Base-by-base conservation (phyloP, 64 coral and sea anemone genomes). In the Dendrophyllia cribrosa region DNA sequence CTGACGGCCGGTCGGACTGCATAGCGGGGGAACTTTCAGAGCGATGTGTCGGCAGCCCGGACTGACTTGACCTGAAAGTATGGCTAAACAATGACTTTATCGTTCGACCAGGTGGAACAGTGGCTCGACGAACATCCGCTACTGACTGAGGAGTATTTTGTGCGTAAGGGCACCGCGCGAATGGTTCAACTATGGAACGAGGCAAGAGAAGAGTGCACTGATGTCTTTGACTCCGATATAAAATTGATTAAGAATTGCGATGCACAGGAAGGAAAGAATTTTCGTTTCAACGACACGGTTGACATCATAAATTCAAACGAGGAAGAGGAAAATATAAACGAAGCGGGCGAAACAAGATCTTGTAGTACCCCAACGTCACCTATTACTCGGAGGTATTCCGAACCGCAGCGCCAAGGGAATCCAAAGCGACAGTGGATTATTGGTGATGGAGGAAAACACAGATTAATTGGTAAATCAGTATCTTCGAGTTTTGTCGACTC, bases 71-170 rank as follows among this genome's bases (percentile, higher is more conserved):
- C 62, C 62, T 46, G 48, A 19, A 85, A 97, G 67, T 77, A 97
- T 97, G 95, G 93, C 79, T 67, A 94, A 70, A 93, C 83, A 84
- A 97, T 97, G 95, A 97, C 95, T 89, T 87, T 97, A 88, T 91
- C 95, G 90, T 94, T 97, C 90, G 65, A 94, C 67, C 88, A 97
- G 87, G 95, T 97, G 43, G 95, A 97, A 94, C 88, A 85, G 88
- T 97, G 95, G 95, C 88, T 97, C 2, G 93, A 97, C 51, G 92
- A 86, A 21, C 92, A 97, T 93, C 87, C 87, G 12, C 55, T 79
- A 63, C 88, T 81, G 56, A 61, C 95, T 58, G 95, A 97, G 87
- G 95, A 97, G 55, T 97, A 97, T 63, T 97, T 97, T 91, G 92
- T 94, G 49, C 91, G 95, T 79, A 97, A 97, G 69, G 95, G 88